These are phyloP conservation scores for Sphinx pinastri DNA, from an alignment of 2,888 invertebrate genomes.

Conservation along the genomic window DNA sequence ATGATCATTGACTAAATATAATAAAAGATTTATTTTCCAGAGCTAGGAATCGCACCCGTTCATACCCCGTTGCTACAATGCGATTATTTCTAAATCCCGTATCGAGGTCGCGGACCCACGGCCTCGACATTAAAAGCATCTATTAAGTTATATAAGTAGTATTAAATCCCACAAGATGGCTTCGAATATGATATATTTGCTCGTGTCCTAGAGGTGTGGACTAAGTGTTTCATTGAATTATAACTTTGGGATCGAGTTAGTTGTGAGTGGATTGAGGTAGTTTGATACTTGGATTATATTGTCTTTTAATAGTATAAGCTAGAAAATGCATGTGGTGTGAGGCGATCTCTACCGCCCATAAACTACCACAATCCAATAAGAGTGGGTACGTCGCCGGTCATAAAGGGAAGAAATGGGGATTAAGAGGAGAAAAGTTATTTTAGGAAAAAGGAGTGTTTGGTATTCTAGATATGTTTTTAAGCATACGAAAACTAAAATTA, in stretches of 20 bases:
- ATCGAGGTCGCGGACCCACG: slow-evolving; percentile 15
- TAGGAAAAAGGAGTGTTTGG: too few species aligned
- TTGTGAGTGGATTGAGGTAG: background rate
- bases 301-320: background rate
- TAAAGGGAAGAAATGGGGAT: too few species aligned
- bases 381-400: too few species aligned
- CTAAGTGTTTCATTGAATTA: slow-evolving; percentile 21
- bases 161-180: slow-evolving; percentile 17
- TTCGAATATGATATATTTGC: slow-evolving; percentile 12
- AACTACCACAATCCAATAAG: too few species aligned
- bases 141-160: slow-evolving; percentile 5
- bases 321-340: too few species aligned
- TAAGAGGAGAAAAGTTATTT: too few species aligned
- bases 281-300: slow-evolving; percentile 12
- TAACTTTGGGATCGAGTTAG: slow-evolving; percentile 8
- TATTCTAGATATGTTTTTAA: too few species aligned
- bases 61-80: background rate
- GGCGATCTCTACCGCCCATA: too few species aligned
- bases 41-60: background rate
- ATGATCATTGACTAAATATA: too few species aligned
- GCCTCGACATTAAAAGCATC: slow-evolving; percentile 21
- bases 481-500: too few species aligned
- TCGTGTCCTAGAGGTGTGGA: slow-evolving; percentile 25
- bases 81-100: background rate
- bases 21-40: background rate